Percentiles rank a stretch among this genome's conserved stretches.
These are phyloP conservation scores for Lutraria lutraria DNA, from an alignment of 2,888 invertebrate genomes.

Conservation along the genomic window DNA sequence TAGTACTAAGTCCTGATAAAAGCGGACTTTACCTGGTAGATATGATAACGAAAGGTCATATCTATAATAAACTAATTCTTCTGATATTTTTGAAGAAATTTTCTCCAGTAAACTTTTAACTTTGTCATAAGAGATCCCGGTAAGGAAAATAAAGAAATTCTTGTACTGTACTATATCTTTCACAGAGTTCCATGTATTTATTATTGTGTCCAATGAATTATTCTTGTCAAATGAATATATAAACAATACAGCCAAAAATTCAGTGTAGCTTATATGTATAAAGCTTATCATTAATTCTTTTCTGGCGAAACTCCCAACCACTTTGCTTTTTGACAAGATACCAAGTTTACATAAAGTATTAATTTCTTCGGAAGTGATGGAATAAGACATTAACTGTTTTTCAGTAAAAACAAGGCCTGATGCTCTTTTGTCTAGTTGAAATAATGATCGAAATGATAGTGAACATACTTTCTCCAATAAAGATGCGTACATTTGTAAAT, in stretches of 20 bases:
- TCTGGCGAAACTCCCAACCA: background rate
- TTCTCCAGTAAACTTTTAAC: background rate
- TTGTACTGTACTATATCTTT: background rate
- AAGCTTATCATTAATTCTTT: background rate
- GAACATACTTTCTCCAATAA: background rate
- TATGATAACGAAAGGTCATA: too few relatives aligned
- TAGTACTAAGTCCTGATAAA: background rate
- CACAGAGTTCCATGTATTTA: background rate
- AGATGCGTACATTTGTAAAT: background rate
- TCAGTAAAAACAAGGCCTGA: background rate
- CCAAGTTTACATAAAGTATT: background rate
- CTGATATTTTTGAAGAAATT: background rate
- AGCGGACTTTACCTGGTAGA: background rate
- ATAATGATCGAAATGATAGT: background rate
- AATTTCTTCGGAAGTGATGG: background rate
- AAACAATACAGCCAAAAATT: background rate
- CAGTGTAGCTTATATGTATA: background rate
- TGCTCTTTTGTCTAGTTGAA: background rate
- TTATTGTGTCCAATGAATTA: background rate
- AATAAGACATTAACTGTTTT: background rate
- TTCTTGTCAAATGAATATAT: background rate
- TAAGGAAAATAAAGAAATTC: background rate
- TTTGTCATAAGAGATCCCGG: background rate
- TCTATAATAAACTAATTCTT: background rate
- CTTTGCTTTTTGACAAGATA: slow-evolving; percentile 9